Percentiles rank a stretch among this genome's conserved stretches.
Evolutionary conservation across 1,140 invertebrate genomes (phyloP).

Genomic region (Drosophila athabasca): DNA sequence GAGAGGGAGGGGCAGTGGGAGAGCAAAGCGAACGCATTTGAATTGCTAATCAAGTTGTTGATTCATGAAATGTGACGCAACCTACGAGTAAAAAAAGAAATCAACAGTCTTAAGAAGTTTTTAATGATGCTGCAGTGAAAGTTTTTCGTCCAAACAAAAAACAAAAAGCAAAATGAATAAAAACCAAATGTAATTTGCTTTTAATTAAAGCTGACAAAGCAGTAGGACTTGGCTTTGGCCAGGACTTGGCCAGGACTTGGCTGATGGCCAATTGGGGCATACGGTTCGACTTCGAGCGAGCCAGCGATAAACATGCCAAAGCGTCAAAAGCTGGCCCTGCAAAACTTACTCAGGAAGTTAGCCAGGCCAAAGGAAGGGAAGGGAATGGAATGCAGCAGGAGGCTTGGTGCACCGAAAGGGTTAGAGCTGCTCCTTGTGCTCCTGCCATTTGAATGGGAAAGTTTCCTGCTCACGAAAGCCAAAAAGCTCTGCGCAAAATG

Average conservation of each 20-base stretch:
- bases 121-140: slow-evolving; percentile 73
- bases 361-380: background rate
- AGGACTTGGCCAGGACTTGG: slow-evolving; percentile 13
- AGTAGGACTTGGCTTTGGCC: slow-evolving; percentile 17
- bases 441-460: slow-evolving; percentile 12
- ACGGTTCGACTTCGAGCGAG: slow-evolving; percentile 25
- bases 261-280: slow-evolving; percentile 45
- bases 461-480: slow-evolving; percentile 17
- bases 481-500: slow-evolving; percentile 40
- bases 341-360: slow-evolving; percentile 45
- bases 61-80: slow-evolving; percentile 60
- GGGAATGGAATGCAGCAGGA: slow-evolving; percentile 13
- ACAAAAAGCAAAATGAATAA: slow-evolving; percentile 7
- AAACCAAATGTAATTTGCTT: slow-evolving; percentile 65
- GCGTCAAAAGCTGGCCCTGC: slow-evolving; percentile 39
- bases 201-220: slow-evolving; percentile 70
- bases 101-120: slow-evolving; percentile 65
- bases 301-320: slow-evolving; percentile 49
- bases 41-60: slow-evolving; percentile 76
- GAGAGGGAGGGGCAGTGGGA: background rate
- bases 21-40: slow-evolving; percentile 48
- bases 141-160: slow-evolving; percentile 24
- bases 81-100: slow-evolving; percentile 9
- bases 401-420: slow-evolving; percentile 12
- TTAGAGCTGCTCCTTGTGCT: slow-evolving; percentile 14